phyloP scores from a whole-genome alignment of 1,140 invertebrate genomes.

The Nylanderia fulva region DNA sequence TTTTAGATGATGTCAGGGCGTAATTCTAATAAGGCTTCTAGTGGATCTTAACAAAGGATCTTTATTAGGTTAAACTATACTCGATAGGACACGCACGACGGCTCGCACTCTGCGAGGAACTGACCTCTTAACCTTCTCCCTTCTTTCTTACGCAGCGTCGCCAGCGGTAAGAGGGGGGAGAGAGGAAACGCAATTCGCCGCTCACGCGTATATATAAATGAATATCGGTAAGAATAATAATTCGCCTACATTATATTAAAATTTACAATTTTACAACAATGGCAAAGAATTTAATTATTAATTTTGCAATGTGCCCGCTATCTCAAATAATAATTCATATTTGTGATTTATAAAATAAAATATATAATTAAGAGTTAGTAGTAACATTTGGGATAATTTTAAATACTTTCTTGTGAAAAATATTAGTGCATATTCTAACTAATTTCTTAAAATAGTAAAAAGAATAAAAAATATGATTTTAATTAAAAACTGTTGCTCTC shows the following conservation, averaged over 20 bases:
- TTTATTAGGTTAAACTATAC: no score
- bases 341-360: not conserved
- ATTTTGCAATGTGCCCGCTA: not conserved
- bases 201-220: no score
- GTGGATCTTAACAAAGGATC: no score
- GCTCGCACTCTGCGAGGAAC: no score
- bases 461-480: not conserved
- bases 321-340: not conserved
- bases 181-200: no score
- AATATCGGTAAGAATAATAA: no score
- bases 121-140: no score
- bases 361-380: not conserved
- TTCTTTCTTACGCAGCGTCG: no score
- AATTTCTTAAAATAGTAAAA: not conserved
- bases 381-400: not conserved
- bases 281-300: not conserved
- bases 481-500: not conserved
- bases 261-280: not conserved
- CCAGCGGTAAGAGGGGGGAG: no score
- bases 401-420: not conserved
- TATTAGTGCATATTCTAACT: not conserved
- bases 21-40: no score
- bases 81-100: no score
- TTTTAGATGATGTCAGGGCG: no score
- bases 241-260: not conserved